These are phyloP conservation scores for Lissocephala sabroskyi DNA, from an alignment of 2,888 invertebrate genomes.

Conservation along the genomic window DNA sequence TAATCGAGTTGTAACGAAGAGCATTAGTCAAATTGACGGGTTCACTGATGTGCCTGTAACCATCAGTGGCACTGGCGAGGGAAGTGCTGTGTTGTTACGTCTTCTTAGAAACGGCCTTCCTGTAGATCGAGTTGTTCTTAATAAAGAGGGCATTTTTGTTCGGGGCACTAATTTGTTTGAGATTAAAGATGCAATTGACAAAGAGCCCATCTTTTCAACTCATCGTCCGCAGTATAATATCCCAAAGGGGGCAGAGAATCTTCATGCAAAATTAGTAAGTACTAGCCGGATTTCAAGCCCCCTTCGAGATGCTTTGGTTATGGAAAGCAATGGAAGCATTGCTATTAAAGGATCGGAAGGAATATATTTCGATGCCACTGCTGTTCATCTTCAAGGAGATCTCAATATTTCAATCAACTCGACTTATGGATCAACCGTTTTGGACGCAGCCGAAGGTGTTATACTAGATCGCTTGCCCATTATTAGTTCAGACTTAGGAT, in stretches of 20 bases:
- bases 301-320: constrained; percentile 77
- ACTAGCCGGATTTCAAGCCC: constrained; percentile 84
- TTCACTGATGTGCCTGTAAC: constrained; percentile 75
- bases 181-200: constrained; percentile 78
- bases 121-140: constrained; percentile 74
- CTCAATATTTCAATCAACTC: constrained; percentile 85
- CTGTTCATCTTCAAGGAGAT: constrained; percentile 83
- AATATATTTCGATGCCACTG: constrained; percentile 80
- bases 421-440: constrained; percentile 82
- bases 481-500: constrained; percentile 74
- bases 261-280: constrained; percentile 79
- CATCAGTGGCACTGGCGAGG: constrained; percentile 61
- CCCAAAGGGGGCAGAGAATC: constrained; percentile 78
- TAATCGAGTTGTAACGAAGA: constrained; percentile 81
- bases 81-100: constrained; percentile 68
- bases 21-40: constrained; percentile 79
- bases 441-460: constrained; percentile 81
- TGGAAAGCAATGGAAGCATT: constrained; percentile 80
- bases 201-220: constrained; percentile 82
- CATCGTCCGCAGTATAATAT: constrained; percentile 81
- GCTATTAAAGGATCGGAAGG: constrained; percentile 87
- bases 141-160: constrained; percentile 80
- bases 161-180: constrained; percentile 80
- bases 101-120: constrained; percentile 63
- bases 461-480: constrained; percentile 81